Base-by-base conservation (phyloP, 1,140 invertebrate genomes). In the Drosophila willistoni region DNA sequence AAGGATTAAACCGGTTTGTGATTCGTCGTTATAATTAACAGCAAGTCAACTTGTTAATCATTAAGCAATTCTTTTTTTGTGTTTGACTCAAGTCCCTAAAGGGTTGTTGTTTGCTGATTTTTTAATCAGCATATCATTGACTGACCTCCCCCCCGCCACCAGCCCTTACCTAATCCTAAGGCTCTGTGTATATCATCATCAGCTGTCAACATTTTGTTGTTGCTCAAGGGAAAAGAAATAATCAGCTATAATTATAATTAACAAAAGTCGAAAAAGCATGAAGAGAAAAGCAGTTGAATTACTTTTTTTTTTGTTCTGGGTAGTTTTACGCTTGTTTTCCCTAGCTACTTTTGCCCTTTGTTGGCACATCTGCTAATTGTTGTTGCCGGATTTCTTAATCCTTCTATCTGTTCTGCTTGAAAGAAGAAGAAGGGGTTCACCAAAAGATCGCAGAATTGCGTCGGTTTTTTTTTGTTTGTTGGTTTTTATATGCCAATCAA, bases 31-130 rank as follows among this genome's bases (percentile, higher is more conserved):
- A 81, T 87, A 85, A 89, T 89, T 81, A 85, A 79, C 65, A 79
- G 14, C 85, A 77, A 89, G 85, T 89, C 85, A 89, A 90, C 85
- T 89, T 90, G 85, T 89, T 89, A 90, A 85, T 89, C 85, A 89
- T 90, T 77, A 55, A 76, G 70, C 84, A 78, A 84, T 89, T 59
- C 7, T 51, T 22, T 6, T 82, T 76, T 29, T 4, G 22, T 4
- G 59, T 39, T 36, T 17, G 36, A 44, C 63, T 71, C 60, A 64
- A 81, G 69, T 63, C 80, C 84, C 78, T 57, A 90, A 89, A 89
- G 85, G 85, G 85, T 89, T 89, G 84, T 71, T 68, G 29, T 7
- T 70, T 68, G 67, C 36, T 81, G 84, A 81, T 87, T 89, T 87
- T 89, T 86, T 82, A 86, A 86, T 86, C 83, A 73, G 72, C 71